Evolutionary conservation across 1,140 invertebrate genomes (phyloP).

Genomic region (Macrocentrus cingulum): DNA sequence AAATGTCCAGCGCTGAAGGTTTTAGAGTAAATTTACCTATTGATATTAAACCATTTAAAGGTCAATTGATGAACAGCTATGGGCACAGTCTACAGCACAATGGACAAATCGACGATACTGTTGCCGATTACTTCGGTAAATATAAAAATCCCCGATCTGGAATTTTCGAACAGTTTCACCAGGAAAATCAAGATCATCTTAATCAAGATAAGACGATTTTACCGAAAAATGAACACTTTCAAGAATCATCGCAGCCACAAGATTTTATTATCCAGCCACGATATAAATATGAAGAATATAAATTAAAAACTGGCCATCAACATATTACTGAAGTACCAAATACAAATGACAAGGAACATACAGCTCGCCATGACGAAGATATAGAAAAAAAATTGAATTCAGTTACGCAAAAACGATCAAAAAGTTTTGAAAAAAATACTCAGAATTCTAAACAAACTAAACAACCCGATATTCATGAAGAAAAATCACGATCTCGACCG

Average conservation of each 20-base stretch:
- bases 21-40: constrained; percentile 25
- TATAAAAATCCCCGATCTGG: constrained; percentile 37
- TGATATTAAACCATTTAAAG: constrained; percentile 19
- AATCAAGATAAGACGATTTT: neutral
- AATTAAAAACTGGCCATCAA: constrained; percentile 17
- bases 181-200: constrained; percentile 20
- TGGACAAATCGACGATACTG: constrained; percentile 36
- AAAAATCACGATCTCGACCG: neutral
- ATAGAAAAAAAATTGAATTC: too few species aligned
- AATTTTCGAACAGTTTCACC: constrained; percentile 31
- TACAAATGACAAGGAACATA: neutral
- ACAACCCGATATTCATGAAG: neutral
- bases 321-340: neutral
- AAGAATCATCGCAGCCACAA: neutral
- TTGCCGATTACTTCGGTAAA: constrained; percentile 40
- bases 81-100: constrained; percentile 36
- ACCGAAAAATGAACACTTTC: neutral
- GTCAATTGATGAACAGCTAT: constrained; percentile 37
- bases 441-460: too few species aligned
- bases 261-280: constrained; percentile 23
- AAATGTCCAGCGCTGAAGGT: neutral
- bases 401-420: neutral
- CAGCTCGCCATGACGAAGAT: neutral
- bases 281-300: constrained; percentile 33
- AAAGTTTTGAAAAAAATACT: neutral